Percentiles rank a stretch among this genome's conserved stretches.
Conservation (phyloP, 2,113 vertebrate genomes). For the Acrocephalus arundinaceus region DNA sequence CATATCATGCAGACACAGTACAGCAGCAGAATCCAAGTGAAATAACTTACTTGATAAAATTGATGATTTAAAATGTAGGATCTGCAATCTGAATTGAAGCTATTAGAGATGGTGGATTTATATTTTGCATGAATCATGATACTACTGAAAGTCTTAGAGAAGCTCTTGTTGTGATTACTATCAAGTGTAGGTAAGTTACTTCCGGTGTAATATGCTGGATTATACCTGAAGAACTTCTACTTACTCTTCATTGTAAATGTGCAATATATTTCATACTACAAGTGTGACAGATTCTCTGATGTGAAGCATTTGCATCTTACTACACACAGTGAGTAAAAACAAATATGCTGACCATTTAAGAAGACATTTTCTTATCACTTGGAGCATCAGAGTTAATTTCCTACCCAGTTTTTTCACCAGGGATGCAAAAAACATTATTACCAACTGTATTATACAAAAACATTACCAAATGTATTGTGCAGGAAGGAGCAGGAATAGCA, state of each 20-base stretch:
- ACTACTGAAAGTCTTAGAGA: neutral
- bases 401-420: neutral
- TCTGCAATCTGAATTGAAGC: neutral
- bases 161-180: neutral
- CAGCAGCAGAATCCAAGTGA: neutral
- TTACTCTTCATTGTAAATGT: neutral
- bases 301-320: neutral
- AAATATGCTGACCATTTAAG: neutral
- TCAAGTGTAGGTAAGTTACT: neutral
- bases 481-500: neutral
- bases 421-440: neutral
- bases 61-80: neutral
- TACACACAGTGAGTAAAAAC: neutral
- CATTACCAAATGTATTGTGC: neutral
- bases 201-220: neutral
- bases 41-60: neutral
- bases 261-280: neutral
- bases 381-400: neutral
- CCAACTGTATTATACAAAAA: neutral
- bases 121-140: neutral
- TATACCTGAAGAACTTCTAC: neutral
- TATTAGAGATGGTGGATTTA: neutral
- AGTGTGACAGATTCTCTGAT: neutral
- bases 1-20: neutral
- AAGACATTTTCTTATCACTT: neutral